Conservation (phyloP, 2,797 vertebrate species). For the Parambassis ranga region DNA sequence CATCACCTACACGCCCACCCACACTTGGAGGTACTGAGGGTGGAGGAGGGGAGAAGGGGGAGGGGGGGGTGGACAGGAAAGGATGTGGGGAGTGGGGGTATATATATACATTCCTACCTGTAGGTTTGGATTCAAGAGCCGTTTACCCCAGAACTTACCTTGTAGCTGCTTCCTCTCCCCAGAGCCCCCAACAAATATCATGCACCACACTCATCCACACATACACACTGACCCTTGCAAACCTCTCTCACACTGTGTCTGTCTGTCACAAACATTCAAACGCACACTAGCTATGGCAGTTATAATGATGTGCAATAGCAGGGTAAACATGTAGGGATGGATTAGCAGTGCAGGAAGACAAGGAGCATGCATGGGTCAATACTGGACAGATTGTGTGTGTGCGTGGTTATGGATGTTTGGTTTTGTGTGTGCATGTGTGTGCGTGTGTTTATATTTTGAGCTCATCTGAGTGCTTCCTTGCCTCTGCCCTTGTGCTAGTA, state of each 20-base stretch:
- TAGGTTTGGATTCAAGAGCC: slow-evolving; percentile 73
- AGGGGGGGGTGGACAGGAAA: neutral
- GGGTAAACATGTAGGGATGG: slow-evolving; percentile 70
- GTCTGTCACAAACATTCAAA: slow-evolving; percentile 16
- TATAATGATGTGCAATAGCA: slow-evolving; percentile 64
- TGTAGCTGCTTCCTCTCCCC: slow-evolving; percentile 66
- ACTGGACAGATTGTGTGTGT: slow-evolving; percentile 38
- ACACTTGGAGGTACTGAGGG: slow-evolving; percentile 38
- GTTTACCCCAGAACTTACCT: slow-evolving; percentile 83
- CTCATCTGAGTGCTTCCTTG: slow-evolving; percentile 48
- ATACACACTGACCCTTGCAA: slow-evolving; percentile 37
- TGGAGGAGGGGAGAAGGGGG: neutral
- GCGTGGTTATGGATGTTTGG: slow-evolving; percentile 1
- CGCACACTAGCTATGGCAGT: slow-evolving; percentile 61
- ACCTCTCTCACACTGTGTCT: slow-evolving; percentile 6
- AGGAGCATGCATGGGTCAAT: slow-evolving; percentile 72
- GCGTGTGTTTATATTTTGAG: slow-evolving; percentile 32
- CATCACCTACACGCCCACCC: slow-evolving; percentile 25
- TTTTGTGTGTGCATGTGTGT: slow-evolving; percentile 2
- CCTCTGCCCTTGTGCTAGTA: slow-evolving; percentile 68
- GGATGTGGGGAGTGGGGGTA: neutral
- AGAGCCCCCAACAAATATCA: slow-evolving; percentile 77
- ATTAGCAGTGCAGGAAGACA: slow-evolving; percentile 75
- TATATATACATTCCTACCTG: slow-evolving; percentile 79
- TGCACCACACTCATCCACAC: slow-evolving; percentile 67